Base-by-base conservation (phyloP, 2,888 invertebrate genomes). In the Ferrisia virgata region DNA sequence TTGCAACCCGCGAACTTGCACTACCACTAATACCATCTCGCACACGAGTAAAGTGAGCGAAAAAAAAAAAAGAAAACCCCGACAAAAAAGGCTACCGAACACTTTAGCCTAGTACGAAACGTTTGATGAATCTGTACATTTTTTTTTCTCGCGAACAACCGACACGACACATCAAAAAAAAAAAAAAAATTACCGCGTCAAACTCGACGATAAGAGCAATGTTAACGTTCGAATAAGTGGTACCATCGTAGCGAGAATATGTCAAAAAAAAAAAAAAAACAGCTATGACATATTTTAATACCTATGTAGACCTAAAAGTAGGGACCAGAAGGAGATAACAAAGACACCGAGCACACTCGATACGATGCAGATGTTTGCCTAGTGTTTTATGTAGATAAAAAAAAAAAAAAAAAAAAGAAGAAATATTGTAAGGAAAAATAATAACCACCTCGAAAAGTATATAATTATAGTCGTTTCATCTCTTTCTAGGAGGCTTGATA, bases 151-250 rank as follows among this genome's bases (percentile, higher is more conserved):
- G 53, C 53, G 53, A 53, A 53, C 53, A 53, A 22, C 53, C 53
- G 53, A 64, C 39, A 39, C 39, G 39, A 5, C 64, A 64, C 64
- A 28, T 64, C 28, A 25, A 15, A 28, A 58, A 53, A 13, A 43
- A 13, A 43, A 13, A 43, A 43, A 11, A 43, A 43, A 43, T 2
- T 8, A 15, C 4, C 43, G 43, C 43, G 43, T 25, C 22, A 64
- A 64, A 64, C 13, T 15, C 64, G 28, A 64, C 64, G 64, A 28
- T 15, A 28, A 64, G 64, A 28, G 64, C 2, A 25, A 28, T 53
- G 53, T 28, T 64, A 64, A 64, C 64, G 64, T 64, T 64, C 64
- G 64, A 64, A 28, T 64, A 64, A 64, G 64, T 64, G 64, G 64
- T 64, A 64, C 31, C 64, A 28, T 64, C 64, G 64, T 28, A 13